These are phyloP conservation scores for Astatotilapia flaviijosephi DNA, from an alignment of 2,113 vertebrate species.

Conservation along the genomic window DNA sequence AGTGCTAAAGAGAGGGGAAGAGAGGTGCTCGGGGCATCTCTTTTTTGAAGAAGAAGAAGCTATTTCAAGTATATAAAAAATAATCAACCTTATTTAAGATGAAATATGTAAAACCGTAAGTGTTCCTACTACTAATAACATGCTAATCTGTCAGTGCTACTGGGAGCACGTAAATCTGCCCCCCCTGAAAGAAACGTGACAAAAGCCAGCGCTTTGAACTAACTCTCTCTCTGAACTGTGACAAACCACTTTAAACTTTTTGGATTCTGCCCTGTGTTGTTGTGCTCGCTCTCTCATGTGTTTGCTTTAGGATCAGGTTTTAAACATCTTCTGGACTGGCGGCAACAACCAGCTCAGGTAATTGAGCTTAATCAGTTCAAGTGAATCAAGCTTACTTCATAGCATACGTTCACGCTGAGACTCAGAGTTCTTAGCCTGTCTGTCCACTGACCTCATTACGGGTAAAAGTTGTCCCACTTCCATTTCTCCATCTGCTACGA, in stretches of 20 bases:
- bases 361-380: neutral
- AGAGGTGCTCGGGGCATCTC: neutral
- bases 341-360: neutral
- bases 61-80: neutral
- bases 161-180: slow-evolving; percentile 10
- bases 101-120: neutral
- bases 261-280: neutral
- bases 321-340: neutral
- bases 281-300: neutral
- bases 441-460: neutral
- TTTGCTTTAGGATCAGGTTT: neutral
- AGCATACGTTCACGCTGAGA: neutral
- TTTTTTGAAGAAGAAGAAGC: neutral
- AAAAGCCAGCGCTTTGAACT: slow-evolving; percentile 13
- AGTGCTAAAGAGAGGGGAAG: neutral
- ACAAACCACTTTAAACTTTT: neutral
- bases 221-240: neutral
- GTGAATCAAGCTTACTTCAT: neutral
- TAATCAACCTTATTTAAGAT: slow-evolving; percentile 5
- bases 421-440: neutral
- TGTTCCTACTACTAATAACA: slow-evolving; percentile 10
- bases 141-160: slow-evolving; percentile 18
- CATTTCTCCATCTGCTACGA: neutral
- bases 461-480: neutral
- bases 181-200: neutral